Evolutionary conservation across 2,888 invertebrate species (phyloP), one percentile per base, ranked within the genome.

Genomic region (Latrodectus elegans): DNA sequence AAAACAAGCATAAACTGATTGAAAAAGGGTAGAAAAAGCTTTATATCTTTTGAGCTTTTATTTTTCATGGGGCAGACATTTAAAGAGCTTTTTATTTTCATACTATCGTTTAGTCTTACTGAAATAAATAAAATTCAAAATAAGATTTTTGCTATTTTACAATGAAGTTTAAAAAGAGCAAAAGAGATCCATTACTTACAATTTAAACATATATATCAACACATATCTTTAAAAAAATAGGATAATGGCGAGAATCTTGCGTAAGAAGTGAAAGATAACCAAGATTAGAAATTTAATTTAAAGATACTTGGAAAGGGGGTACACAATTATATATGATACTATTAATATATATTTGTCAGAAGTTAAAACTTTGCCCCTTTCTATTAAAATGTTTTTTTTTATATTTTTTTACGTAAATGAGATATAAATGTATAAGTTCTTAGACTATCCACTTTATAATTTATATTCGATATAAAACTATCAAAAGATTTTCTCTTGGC

Each of bases 21-120:
- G 17, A 67, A 9, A n/a, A 67, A n/a, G 6, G 11, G 8, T 17
- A 17, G 38, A 4, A 67, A 67, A 17, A 67, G 22, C 4, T 53
- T 38, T 51, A 79, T 84, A 90, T 92, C 91, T 97, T 97, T 92
- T 97, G 97, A 88, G 95, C 93, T 93, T 97, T 97, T 90, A 95
- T 94, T 92, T 97, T 97, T 92, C 97, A 97, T 95, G 92, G 95
- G 95, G 90, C 97, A 93, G 92, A 95, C 96, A 93, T 97, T 97
- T 90, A 97, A 93, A 84, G 95, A 94, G 91, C 95, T 94, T 93
- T 96, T 97, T 91, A 97, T 94, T 94, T 96, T 96, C 92, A 96
- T 97, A 91, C 97, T 94, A 92, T 96, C 95, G 80, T 94, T 94
- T 26, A 96, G 94, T 89, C 94, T 93, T 93, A 97, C 97, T 97